These are phyloP conservation scores for Agrochola lychnidis DNA, from an alignment of 2,888 invertebrate genomes.

Conservation along the genomic window DNA sequence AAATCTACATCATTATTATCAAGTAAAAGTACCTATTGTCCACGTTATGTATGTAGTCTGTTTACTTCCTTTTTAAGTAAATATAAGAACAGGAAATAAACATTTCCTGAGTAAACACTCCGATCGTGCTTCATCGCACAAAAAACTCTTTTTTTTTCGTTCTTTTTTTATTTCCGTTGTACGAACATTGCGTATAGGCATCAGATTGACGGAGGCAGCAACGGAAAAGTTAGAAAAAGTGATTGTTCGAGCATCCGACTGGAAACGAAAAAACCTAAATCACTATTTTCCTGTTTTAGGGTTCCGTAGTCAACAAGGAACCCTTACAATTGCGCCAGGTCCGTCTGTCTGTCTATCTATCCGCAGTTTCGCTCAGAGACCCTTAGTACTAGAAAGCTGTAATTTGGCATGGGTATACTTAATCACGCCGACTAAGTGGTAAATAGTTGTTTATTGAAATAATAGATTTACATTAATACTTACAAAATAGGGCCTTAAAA, in stretches of 20 bases:
- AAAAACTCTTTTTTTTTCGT: background rate
- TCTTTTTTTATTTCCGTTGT: constrained; percentile 2
- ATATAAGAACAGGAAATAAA: background rate
- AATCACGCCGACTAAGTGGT: too few relatives aligned
- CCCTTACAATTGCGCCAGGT: too few relatives aligned
- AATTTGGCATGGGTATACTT: too few relatives aligned
- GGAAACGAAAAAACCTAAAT: constrained; percentile 20
- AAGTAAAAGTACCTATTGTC: background rate
- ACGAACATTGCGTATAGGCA: constrained; percentile 7
- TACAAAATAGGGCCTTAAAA: too few relatives aligned
- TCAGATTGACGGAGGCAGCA: background rate
- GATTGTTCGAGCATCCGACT: constrained; percentile 27
- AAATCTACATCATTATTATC: background rate
- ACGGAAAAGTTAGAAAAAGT: constrained; percentile 21
- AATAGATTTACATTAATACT: too few relatives aligned
- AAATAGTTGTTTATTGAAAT: too few relatives aligned
- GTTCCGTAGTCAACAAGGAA: too few relatives aligned
- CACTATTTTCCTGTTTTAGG: background rate
- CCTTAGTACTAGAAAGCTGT: too few relatives aligned
- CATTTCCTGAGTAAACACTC: background rate
- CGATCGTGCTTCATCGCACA: background rate
- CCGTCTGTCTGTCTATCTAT: too few relatives aligned
- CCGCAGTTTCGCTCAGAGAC: too few relatives aligned
- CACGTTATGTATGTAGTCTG: background rate
- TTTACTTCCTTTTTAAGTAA: background rate